phyloP scores from a whole-genome alignment of 2,888 invertebrate genomes.

The Sepioteuthis lessoniana region DNA sequence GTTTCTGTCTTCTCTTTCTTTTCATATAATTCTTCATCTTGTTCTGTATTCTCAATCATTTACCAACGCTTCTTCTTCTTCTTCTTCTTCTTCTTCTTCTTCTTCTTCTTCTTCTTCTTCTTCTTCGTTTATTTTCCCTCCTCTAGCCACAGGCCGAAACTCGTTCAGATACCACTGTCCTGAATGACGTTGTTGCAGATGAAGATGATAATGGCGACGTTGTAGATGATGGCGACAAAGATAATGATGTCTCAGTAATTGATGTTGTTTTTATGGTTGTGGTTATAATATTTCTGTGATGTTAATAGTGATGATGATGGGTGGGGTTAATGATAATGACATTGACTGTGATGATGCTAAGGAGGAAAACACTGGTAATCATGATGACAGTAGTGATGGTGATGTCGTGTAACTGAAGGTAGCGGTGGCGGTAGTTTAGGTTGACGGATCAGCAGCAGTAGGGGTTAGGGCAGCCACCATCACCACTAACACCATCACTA shows the following conservation, averaged over 20 bases:
- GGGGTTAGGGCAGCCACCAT: neutral
- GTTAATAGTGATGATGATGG: neutral
- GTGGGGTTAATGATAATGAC: neutral
- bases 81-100: neutral
- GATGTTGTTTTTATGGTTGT: neutral
- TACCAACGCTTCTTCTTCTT: neutral
- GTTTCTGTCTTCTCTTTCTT: no score
- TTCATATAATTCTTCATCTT: neutral
- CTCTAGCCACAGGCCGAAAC: neutral
- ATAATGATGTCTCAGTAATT: neutral
- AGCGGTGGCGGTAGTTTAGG: neutral
- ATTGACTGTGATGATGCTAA: neutral
- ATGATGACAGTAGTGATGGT: neutral
- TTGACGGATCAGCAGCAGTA: slow-evolving; percentile 24
- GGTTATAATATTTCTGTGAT: neutral
- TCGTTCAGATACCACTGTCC: neutral
- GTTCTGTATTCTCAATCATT: neutral
- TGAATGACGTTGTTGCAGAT: neutral
- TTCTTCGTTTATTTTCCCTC: neutral
- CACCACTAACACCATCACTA: neutral
- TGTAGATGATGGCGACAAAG: neutral
- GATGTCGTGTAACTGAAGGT: neutral
- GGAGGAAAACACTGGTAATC: neutral
- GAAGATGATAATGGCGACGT: neutral
- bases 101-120: neutral